Conservation (phyloP, 1,140 invertebrate genomes). For the Zaprionus ornatus region DNA sequence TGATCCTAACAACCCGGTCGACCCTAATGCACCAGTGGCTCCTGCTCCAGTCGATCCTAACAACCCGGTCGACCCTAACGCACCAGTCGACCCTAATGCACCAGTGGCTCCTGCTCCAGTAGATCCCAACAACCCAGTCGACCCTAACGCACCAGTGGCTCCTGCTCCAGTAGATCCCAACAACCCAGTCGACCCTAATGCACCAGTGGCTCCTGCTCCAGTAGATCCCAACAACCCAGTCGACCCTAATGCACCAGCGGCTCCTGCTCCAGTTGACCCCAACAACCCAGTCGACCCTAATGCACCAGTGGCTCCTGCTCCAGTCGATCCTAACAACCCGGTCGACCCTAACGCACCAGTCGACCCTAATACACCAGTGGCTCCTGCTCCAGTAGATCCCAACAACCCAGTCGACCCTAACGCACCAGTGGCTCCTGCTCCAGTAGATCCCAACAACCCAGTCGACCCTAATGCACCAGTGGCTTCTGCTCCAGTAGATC, state of each 20-base stretch:
- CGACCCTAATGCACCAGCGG: not conserved
- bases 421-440: not conserved
- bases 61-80: not conserved
- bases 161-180: not conserved
- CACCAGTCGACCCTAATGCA: not conserved
- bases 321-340: not conserved
- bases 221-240: not conserved
- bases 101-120: not conserved
- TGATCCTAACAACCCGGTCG: not conserved
- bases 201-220: not conserved
- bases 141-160: not conserved
- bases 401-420: not conserved
- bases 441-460: not conserved
- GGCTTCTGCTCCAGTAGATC: slow-evolving; percentile 1
- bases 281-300: not conserved
- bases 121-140: not conserved
- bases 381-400: not conserved
- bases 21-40: slow-evolving; percentile 19
- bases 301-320: not conserved
- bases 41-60: slow-evolving; percentile 12
- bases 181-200: not conserved
- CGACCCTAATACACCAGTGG: not conserved
- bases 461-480: not conserved
- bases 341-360: not conserved
- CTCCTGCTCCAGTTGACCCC: not conserved